Evolutionary conservation across 1,140 invertebrate genomes (phyloP).

Genomic region (Lepidurus couesii): DNA sequence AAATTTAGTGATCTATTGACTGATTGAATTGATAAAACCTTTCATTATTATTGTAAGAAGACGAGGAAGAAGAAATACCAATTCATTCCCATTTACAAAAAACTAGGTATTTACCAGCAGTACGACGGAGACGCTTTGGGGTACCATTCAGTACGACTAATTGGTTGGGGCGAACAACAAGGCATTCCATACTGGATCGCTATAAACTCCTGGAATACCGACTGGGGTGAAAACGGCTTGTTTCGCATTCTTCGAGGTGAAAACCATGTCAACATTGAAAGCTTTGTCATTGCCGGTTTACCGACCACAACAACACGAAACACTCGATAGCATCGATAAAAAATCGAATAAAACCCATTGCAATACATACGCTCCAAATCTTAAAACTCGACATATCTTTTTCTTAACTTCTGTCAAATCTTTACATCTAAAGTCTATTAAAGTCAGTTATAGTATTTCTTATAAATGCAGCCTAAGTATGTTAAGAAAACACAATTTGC

Average conservation of each 20-base stretch:
- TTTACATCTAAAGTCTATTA: too few species aligned
- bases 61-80: not conserved
- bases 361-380: not conserved
- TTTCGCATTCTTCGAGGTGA: slow-evolving; percentile 71
- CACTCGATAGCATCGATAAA: not conserved
- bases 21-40: too few species aligned
- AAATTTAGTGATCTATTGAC: too few species aligned
- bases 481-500: too few species aligned
- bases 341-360: not conserved
- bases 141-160: slow-evolving; percentile 81
- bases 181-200: slow-evolving; percentile 59
- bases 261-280: slow-evolving; percentile 81
- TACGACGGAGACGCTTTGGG: slow-evolving; percentile 43
- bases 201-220: slow-evolving; percentile 72
- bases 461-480: too few species aligned
- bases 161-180: slow-evolving; percentile 82
- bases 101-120: slow-evolving; percentile 23
- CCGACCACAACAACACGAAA: not conserved
- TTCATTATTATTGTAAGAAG: too few species aligned
- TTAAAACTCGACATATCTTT: not conserved
- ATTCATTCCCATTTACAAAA: not conserved
- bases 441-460: too few species aligned
- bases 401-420: too few species aligned
- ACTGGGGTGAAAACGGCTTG: slow-evolving; percentile 82
- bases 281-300: slow-evolving; percentile 63